Base-by-base conservation (phyloP, 2,113 vertebrate genomes). In the Tupaia chinensis region DNA sequence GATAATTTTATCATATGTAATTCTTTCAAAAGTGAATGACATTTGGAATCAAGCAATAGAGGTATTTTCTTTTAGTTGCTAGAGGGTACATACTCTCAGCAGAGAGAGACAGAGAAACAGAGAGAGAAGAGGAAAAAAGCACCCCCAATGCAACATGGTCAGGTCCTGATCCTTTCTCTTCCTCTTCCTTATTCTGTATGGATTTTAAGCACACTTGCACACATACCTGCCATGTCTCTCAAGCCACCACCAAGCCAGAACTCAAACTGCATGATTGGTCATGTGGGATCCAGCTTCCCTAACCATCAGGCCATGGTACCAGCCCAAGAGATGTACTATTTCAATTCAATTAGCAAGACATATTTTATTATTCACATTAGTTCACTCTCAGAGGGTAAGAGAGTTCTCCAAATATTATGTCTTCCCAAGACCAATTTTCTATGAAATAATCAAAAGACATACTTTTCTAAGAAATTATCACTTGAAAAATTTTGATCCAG, bases 401-500 rank as follows among this genome's bases (percentile, higher is more conserved):
- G 14, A 70, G 68, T 22, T 54, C 16, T 92, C 87, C 20, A 85
- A 87, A 85, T 73, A 20, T 72, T 54, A 25, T 32, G 5, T 94
- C 63, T 80, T 56, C 79, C 27, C 4, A 92, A 76, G 32, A 84
- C 15, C 73, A 91, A 1, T 70, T 80, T 32, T 8, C 92, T 94
- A n/a, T 60, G 44, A 66, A 29, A 32, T 73, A 29, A 72, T n/a
- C 27, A 73, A 54, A 96, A 87, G 44, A 72, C 13, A 82, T 2
- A 63, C 9, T 44, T 78, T 80, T 90, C 44, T 94, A 77, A 90
- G 70, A 93, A 87, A 94, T 84, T 87, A 87, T 74, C 22, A 53
- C 29, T 94, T 79, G 7, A 6, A 85, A 82, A 92, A 63, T 17
- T 56, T 34, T 56, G n/a, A 83, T 69, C 10, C 44, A 44, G 44